phyloP scores from a whole-genome alignment of 2,888 invertebrate species.

The Agrochola circellaris region DNA sequence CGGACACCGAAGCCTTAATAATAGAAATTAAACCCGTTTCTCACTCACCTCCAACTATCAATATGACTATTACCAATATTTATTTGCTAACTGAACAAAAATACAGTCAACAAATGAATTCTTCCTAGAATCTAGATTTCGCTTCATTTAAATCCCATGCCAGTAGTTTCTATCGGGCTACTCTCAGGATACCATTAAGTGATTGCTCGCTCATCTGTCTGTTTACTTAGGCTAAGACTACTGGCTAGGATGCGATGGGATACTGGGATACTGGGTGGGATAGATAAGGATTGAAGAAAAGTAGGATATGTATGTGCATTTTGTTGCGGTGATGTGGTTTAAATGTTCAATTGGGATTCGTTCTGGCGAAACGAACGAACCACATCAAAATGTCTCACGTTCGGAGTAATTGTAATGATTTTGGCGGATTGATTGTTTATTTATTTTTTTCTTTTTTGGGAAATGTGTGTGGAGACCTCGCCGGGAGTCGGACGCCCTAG shows the following conservation, averaged over 20 bases:
- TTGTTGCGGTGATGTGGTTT: not conserved
- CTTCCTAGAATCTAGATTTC: conserved; percentile 23
- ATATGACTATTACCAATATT: not conserved
- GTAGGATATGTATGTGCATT: conserved; percentile 28
- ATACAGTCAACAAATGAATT: conserved; percentile 10
- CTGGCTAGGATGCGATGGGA: not conserved
- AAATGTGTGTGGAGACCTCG: too few species aligned
- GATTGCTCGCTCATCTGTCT: conserved; percentile 73
- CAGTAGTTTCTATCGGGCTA: conserved; percentile 29
- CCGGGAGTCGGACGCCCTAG: too few species aligned
- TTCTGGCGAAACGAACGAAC: not conserved
- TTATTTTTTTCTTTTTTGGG: too few species aligned
- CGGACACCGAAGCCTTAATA: too few species aligned
- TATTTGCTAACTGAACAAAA: not conserved
- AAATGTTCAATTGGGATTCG: not conserved
- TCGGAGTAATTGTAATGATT: not conserved
- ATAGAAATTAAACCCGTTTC: too few species aligned
- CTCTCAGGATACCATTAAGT: conserved; percentile 70
- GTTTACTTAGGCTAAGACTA: conserved; percentile 61
- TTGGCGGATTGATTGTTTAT: not conserved
- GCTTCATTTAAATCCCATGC: conserved; percentile 48
- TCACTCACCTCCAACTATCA: too few species aligned
- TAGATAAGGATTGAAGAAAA: conserved; percentile 19
- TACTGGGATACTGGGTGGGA: too few species aligned
- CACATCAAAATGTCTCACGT: not conserved